Conservation (phyloP, 2,888 invertebrate species). For the Sceliomorpha sp. region DNA sequence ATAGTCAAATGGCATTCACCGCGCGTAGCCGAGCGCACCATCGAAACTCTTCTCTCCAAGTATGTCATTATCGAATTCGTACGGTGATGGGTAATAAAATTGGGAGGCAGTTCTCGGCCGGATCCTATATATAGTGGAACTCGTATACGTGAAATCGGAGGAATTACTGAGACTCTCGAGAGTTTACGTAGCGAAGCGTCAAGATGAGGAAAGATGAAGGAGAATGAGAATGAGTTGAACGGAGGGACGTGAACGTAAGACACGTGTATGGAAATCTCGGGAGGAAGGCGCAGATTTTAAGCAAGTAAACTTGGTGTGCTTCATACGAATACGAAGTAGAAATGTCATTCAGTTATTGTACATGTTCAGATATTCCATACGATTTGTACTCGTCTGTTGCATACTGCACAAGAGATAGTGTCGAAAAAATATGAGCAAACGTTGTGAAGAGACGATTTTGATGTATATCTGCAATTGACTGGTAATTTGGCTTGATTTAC, state of each 20-base stretch:
- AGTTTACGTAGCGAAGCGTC: slow-evolving; percentile 8
- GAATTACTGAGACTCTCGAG: slow-evolving; percentile 26
- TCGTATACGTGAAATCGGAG: slow-evolving; percentile 24
- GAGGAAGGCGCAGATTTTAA: slow-evolving; percentile 8
- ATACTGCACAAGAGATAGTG: too few relatives aligned
- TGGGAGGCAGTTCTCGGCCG: slow-evolving; percentile 58
- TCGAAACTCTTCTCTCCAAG: slow-evolving; percentile 60
- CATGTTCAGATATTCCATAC: too few relatives aligned
- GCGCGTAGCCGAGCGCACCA: slow-evolving; percentile 16
- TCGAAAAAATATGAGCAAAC: too few relatives aligned
- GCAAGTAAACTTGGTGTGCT: too few relatives aligned
- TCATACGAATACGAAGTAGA: too few relatives aligned
- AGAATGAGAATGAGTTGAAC: slow-evolving; percentile 8
- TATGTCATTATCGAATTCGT: slow-evolving; percentile 71
- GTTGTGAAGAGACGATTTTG: too few relatives aligned
- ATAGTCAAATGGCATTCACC: slow-evolving; percentile 64
- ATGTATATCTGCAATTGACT: too few relatives aligned
- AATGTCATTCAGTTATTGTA: too few relatives aligned
- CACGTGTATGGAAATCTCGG: slow-evolving; percentile 9
- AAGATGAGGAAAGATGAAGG: slow-evolving; percentile 14
- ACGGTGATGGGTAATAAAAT: slow-evolving; percentile 67
- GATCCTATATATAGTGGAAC: slow-evolving; percentile 17
- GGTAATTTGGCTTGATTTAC: too few relatives aligned
- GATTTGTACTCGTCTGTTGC: too few relatives aligned
- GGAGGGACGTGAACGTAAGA: not conserved